A percentile compares a stretch with the other conserved stretches of the same genome.
These are phyloP conservation scores for Taeniopygia guttata DNA, from an alignment of 2,797 vertebrate species.

Conservation along the genomic window DNA sequence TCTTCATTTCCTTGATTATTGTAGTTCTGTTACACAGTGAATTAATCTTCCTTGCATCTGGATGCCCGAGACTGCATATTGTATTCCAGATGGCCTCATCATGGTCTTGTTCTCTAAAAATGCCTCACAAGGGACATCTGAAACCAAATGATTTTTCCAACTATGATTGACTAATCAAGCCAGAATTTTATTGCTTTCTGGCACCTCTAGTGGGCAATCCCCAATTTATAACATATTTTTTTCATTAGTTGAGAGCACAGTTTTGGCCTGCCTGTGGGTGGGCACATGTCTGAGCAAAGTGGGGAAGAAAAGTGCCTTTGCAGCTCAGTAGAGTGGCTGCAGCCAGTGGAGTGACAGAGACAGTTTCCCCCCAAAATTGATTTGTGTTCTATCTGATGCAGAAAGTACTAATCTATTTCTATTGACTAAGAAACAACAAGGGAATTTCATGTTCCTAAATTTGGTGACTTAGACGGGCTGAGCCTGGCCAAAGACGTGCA, in stretches of 20 bases:
- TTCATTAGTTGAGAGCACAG: not conserved
- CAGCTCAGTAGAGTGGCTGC: not conserved
- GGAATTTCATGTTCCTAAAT: not conserved
- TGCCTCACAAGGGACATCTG: constrained; percentile 8
- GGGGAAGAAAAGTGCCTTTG: not conserved
- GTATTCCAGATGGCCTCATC: constrained; percentile 56
- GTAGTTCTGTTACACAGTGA: not conserved
- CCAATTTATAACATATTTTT: not conserved
- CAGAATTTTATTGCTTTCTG: constrained; percentile 14
- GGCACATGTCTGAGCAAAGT: not conserved
- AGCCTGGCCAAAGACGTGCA: not conserved
- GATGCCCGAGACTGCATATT: not conserved
- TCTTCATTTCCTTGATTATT: constrained; percentile 44
- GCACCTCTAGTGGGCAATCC: not conserved
- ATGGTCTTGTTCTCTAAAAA: constrained; percentile 31
- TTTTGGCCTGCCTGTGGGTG: not conserved
- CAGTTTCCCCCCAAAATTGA: not conserved
- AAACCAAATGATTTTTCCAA: constrained; percentile 27
- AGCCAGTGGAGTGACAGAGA: not conserved
- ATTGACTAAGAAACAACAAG: not conserved
- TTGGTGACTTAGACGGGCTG: not conserved
- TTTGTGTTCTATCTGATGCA: not conserved
- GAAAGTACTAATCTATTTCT: not conserved
- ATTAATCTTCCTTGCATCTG: constrained; percentile 40
- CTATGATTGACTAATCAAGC: constrained; percentile 12